A percentile compares a stretch with the other conserved stretches of the same genome.
phyloP scores from a whole-genome alignment of 2,888 invertebrate genomes.

The Andrena haemorrhoa region DNA sequence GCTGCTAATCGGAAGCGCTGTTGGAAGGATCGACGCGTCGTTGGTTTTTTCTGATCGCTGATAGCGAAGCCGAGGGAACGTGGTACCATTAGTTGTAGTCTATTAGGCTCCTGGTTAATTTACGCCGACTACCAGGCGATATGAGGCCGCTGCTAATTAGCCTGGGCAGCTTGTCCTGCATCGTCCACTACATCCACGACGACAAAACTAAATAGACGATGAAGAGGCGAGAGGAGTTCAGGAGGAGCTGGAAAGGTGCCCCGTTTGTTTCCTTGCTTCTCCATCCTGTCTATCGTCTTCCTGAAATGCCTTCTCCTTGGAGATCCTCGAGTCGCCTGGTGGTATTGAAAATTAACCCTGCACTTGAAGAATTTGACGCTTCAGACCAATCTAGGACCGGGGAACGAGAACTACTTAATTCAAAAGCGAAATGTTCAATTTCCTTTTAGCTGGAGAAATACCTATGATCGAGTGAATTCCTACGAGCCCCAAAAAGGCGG shows the following conservation, averaged over 20 bases:
- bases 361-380: not conserved
- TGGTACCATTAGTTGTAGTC: constrained; percentile 72
- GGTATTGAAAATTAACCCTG: not conserved
- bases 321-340: not conserved
- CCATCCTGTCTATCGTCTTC: too few relatives aligned
- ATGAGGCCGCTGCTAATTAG: constrained; percentile 81
- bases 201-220: constrained; percentile 73
- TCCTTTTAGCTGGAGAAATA: constrained; percentile 7
- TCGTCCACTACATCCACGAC: constrained; percentile 69
- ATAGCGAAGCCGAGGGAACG: constrained; percentile 28
- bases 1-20: constrained; percentile 1
- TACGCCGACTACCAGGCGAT: constrained; percentile 69
- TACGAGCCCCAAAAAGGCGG: not conserved
- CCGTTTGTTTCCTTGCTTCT: not conserved
- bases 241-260: constrained; percentile 12
- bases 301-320: not conserved
- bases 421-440: not conserved
- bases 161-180: constrained; percentile 76
- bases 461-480: not conserved
- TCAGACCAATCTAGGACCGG: not conserved
- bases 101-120: constrained; percentile 76
- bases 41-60: constrained; percentile 17
- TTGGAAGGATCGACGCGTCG: not conserved
- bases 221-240: constrained; percentile 11
- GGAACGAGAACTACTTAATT: not conserved